phyloP scores from a whole-genome alignment of 2,888 invertebrate genomes.

The Cryptocheilus praepositus region DNA sequence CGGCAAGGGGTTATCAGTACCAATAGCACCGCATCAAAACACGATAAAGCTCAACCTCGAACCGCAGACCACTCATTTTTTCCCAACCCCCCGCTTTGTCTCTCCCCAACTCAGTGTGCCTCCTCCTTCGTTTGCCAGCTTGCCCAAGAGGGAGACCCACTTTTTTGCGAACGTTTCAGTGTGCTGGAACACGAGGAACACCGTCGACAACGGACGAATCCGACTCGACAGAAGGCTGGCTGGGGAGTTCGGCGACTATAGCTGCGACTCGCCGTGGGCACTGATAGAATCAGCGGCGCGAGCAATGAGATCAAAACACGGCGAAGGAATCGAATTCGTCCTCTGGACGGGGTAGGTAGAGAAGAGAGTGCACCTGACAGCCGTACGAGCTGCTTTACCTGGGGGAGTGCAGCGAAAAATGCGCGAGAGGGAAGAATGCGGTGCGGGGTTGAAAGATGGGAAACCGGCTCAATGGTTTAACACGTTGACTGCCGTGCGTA shows the following conservation, averaged over 20 bases:
- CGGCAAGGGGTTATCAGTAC: no score
- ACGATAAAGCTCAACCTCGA: no score
- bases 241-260: slow-evolving; percentile 86
- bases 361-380: background rate
- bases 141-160: no score
- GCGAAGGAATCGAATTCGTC: slow-evolving; percentile 93
- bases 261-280: slow-evolving; percentile 92
- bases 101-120: no score
- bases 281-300: slow-evolving; percentile 91
- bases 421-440: no score
- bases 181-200: slow-evolving; percentile 80
- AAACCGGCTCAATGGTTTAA: no score
- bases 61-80: no score
- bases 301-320: slow-evolving; percentile 89
- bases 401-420: no score
- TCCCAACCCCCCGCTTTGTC: background rate
- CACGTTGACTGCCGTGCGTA: no score
- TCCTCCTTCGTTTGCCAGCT: background rate
- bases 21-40: no score
- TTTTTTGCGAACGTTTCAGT: slow-evolving; percentile 55
- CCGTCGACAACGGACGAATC: slow-evolving; percentile 69
- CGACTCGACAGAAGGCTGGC: slow-evolving; percentile 78
- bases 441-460: no score
- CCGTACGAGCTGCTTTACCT: no score
- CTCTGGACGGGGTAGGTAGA: slow-evolving; percentile 91